Conservation (phyloP, 1,140 invertebrate genomes). For the Tribolium madens region DNA sequence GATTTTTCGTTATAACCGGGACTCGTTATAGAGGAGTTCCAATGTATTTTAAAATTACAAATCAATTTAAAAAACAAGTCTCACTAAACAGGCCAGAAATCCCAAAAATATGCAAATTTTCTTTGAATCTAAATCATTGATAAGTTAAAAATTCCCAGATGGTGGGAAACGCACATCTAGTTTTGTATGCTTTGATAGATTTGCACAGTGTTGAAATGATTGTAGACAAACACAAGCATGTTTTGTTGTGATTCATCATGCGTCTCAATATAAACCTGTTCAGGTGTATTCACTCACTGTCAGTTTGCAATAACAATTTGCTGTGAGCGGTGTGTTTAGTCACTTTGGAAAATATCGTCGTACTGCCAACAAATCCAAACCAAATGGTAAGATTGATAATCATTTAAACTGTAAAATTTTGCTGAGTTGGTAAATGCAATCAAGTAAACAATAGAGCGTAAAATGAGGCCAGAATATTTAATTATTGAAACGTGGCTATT, state of each 20-base stretch:
- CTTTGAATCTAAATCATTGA: background rate
- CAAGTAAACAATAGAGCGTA: background rate
- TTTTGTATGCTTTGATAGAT: background rate
- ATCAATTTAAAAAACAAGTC: no score
- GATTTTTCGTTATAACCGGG: no score
- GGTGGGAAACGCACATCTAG: background rate
- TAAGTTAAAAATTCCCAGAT: background rate
- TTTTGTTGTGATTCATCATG: slow-evolving; percentile 24
- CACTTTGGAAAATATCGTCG: background rate
- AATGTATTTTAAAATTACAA: no score
- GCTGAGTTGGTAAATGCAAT: no score
- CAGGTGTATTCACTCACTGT: slow-evolving; percentile 1
- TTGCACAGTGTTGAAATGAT: background rate
- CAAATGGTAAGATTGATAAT: no score
- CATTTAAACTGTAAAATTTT: no score
- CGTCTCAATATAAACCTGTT: slow-evolving; percentile 37
- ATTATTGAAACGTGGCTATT: background rate
- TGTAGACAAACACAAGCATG: slow-evolving; percentile 2
- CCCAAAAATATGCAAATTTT: background rate
- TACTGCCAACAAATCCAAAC: no score
- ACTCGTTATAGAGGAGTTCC: no score
- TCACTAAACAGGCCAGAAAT: no score
- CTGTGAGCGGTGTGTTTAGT: background rate
- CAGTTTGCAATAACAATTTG: background rate
- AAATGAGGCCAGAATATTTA: background rate